Evolutionary conservation across 2,888 invertebrate genomes (phyloP).

Genomic region (Diplolepis rosae): DNA sequence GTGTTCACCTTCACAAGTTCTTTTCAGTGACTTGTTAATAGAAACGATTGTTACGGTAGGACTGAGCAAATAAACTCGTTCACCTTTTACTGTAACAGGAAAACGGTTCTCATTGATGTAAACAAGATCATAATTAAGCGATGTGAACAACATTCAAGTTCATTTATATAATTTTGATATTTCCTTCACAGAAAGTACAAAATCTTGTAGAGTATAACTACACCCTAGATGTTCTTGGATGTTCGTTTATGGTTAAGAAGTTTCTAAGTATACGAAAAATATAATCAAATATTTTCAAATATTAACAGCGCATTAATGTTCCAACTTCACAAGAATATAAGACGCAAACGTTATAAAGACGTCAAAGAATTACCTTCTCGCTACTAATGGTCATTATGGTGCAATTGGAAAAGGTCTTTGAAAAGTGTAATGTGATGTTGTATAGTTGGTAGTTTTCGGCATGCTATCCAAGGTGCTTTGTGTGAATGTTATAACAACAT

Average conservation of each 20-base stretch:
- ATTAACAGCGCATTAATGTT: no score
- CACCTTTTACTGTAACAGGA: conserved; percentile 9
- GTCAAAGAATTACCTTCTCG: neutral
- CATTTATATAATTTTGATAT: no score
- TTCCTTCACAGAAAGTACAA: no score
- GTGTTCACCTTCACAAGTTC: neutral
- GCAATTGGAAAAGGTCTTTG: conserved; percentile 3
- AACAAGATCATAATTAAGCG: neutral
- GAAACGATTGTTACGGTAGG: conserved; percentile 20
- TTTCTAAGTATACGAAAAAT: no score
- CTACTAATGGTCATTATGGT: neutral
- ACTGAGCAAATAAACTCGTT: conserved; percentile 22
- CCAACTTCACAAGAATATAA: no score
- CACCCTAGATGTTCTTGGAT: no score
- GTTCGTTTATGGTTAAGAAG: no score
- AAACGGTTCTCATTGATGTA: neutral
- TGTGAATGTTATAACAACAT: neutral
- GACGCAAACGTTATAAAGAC: no score
- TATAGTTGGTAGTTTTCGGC: conserved; percentile 20
- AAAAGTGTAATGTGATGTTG: conserved; percentile 12
- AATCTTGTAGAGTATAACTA: no score
- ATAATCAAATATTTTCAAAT: no score
- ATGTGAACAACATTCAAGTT: neutral
- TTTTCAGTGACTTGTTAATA: conserved; percentile 8
- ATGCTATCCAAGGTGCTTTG: conserved; percentile 15